Evolutionary conservation across 2,113 vertebrate species (phyloP), one percentile per base, ranked within the genome.

Genomic region (Ptilorrhoa leucosticta): DNA sequence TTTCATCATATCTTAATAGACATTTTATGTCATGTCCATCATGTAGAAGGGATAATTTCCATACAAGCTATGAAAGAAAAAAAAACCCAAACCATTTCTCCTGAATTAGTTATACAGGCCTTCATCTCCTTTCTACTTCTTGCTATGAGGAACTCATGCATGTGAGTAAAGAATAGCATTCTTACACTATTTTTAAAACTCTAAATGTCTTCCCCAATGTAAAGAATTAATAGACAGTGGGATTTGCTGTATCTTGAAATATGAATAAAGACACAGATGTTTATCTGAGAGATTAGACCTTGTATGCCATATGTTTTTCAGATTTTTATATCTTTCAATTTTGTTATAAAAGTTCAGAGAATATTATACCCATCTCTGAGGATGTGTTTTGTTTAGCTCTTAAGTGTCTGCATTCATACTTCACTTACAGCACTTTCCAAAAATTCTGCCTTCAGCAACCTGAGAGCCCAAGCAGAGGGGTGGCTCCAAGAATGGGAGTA

Each of bases 1-100:
- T 94, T 97, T 96, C 81, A 37, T 78, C 14, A 6, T 84, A 64
- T 79, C 63, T 75, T 96, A 93, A 88, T 44, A 77, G 68, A 47
- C 40, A 89, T 50, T 96, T 97, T 76, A 72, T 83, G 69, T 63
- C 64, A 79, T 57, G 71, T 44, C 39, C 47, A 65, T 54, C 77
- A 72, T 76, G 76, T 78, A 53, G 31, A 79, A 37, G 60, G 28
- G 19, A 57, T 51, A 78, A 63, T 64, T 86, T 57, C 57, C 50
- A 66, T 39, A 23, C 15, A 65, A 27, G 10, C 9, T 20, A 28
- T 18, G 6, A 31, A 63, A 76, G n/a, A 81, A 33, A 48, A 54
- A 10, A 15, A 63, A 17, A 2, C 9, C 20, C 9, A 13, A 58
- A 65, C 24, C 5, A 50, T 79, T 83, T 76, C 1, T 72, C 17